Evolutionary conservation across 1,140 invertebrate genomes (phyloP).

Genomic region (Teleopsis dalmanni): DNA sequence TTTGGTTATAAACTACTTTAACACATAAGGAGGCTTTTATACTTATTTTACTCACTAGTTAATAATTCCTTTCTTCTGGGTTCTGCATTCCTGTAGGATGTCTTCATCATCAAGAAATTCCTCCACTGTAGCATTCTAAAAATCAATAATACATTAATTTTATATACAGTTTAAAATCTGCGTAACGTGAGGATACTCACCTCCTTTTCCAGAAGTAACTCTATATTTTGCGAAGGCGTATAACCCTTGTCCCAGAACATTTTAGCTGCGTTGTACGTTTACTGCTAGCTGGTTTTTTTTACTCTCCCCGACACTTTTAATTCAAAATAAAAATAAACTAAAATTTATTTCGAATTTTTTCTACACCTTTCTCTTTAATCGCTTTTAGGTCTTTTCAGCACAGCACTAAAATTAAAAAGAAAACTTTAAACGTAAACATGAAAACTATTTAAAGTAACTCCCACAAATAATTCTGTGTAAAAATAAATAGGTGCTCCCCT

Average conservation of each 20-base stretch:
- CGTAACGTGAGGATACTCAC: too few relatives aligned
- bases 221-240: conserved; percentile 63
- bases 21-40: too few relatives aligned
- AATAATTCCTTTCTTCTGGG: conserved; percentile 82
- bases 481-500: too few relatives aligned
- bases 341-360: too few relatives aligned
- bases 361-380: conserved; percentile 2
- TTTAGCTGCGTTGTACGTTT: conserved; percentile 25
- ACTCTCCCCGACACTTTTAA: not conserved
- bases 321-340: not conserved
- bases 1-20: too few relatives aligned
- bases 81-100: conserved; percentile 91
- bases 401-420: conserved; percentile 17
- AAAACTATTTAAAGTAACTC: too few relatives aligned
- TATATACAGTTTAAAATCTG: too few relatives aligned
- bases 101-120: conserved; percentile 91
- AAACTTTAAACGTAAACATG: too few relatives aligned
- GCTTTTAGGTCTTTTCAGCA: conserved; percentile 2
- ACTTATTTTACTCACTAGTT: conserved; percentile 95
- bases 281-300: not conserved
- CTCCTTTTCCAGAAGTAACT: conserved; percentile 66
- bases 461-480: too few relatives aligned
- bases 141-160: conserved; percentile 21
- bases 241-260: conserved; percentile 81
- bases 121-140: conserved; percentile 80